Percentiles rank a stretch among this genome's conserved stretches.
These are phyloP conservation scores for Heterohyrax brucei DNA, from an alignment of 2,797 vertebrate genomes.

Conservation along the genomic window DNA sequence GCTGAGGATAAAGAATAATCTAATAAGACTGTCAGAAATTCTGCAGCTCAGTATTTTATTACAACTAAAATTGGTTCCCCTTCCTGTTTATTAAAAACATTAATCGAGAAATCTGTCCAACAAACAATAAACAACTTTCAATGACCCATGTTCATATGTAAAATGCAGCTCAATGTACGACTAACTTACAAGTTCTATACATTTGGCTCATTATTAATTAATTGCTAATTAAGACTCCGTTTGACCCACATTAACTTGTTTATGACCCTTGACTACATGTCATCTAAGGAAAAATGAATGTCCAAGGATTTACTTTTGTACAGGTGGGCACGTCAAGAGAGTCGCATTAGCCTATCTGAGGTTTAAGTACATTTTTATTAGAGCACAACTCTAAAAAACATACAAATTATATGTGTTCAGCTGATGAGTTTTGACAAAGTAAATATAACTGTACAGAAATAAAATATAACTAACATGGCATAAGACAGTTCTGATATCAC, in stretches of 20 bases:
- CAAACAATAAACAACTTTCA: conserved; percentile 68
- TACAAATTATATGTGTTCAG: background rate
- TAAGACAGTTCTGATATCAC: background rate
- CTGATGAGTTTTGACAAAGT: background rate
- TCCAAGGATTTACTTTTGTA: background rate
- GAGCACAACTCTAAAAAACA: conserved; percentile 16
- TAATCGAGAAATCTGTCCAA: conserved; percentile 74
- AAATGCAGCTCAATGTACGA: conserved; percentile 32
- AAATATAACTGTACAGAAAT: conserved; percentile 19
- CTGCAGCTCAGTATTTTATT: conserved; percentile 65
- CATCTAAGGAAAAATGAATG: background rate
- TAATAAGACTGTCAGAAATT: conserved; percentile 76
- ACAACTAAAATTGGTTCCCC: conserved; percentile 72
- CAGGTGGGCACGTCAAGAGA: background rate
- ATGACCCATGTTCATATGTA: conserved; percentile 45
- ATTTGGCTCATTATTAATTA: conserved; percentile 65
- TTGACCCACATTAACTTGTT: conserved; percentile 16
- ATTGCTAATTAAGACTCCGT: conserved; percentile 69
- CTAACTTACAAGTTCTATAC: conserved; percentile 41
- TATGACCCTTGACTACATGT: conserved; percentile 11
- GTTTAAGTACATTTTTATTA: conserved; percentile 30
- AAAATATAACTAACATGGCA: background rate
- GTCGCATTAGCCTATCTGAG: background rate
- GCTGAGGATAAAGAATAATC: conserved; percentile 71
- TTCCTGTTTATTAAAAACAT: conserved; percentile 66